These are phyloP conservation scores for Drosophila fulvimacula DNA, from an alignment of 2,888 invertebrate genomes.

Conservation along the genomic window DNA sequence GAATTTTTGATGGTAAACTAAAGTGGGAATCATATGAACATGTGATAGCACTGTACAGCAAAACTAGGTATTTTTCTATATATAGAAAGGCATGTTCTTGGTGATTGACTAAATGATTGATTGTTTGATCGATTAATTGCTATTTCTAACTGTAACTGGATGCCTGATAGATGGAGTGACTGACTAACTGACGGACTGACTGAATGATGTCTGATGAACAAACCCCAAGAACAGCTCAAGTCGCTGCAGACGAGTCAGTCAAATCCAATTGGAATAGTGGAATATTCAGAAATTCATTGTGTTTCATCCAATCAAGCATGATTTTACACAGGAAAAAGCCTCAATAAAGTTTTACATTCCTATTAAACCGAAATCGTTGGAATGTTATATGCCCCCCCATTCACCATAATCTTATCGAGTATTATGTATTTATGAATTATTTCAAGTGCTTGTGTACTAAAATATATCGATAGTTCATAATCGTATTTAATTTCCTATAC, in stretches of 20 bases:
- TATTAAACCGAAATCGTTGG: background rate
- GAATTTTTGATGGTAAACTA: constrained; percentile 14
- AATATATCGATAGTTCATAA: background rate
- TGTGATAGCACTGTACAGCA: constrained; percentile 27
- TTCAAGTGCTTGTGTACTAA: background rate
- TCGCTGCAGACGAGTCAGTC: no score
- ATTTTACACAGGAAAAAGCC: no score
- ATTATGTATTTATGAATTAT: constrained; percentile 2
- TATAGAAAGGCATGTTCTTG: background rate
- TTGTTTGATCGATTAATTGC: background rate
- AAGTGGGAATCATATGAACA: constrained; percentile 5
- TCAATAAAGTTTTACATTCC: no score
- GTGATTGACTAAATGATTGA: background rate
- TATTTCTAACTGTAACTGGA: background rate
- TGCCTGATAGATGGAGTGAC: background rate
- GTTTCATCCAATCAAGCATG: no score
- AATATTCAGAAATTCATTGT: no score
- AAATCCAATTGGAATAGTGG: no score
- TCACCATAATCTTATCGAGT: background rate
- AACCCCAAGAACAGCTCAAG: no score
- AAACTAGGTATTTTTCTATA: background rate
- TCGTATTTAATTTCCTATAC: background rate
- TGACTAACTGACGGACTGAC: background rate
- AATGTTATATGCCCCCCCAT: no score
- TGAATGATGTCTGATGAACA: no score